phyloP scores from a whole-genome alignment of 2,113 vertebrate genomes.

The Macroglossus sobrinus region DNA sequence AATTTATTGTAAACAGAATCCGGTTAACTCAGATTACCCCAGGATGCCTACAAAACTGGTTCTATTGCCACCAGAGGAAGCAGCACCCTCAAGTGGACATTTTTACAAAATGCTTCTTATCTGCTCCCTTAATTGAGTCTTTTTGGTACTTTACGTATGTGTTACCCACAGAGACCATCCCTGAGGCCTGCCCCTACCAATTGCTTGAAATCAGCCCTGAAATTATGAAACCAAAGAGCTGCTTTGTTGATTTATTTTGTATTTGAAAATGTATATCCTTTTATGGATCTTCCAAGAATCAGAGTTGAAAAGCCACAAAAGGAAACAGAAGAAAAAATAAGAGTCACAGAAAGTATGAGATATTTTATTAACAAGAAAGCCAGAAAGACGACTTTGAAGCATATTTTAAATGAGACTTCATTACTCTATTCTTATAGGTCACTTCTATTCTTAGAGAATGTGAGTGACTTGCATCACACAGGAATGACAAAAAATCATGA shows the following conservation, averaged over 20 bases:
- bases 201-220: conserved; percentile 13
- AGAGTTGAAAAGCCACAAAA: conserved; percentile 47
- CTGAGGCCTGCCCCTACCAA: neutral
- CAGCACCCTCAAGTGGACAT: neutral
- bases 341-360: neutral
- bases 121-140: neutral
- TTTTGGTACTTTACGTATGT: neutral
- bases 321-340: conserved; percentile 34
- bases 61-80: neutral
- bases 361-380: neutral
- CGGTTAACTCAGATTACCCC: neutral
- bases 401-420: neutral
- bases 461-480: neutral
- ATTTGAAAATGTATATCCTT: conserved; percentile 32
- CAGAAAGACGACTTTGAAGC: conserved; percentile 4
- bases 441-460: conserved; percentile 8
- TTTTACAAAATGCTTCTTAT: neutral
- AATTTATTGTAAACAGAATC: neutral
- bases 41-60: neutral
- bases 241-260: conserved; percentile 8
- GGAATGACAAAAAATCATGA: neutral
- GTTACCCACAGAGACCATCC: neutral
- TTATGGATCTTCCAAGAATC: conserved; percentile 46
- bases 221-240: neutral
- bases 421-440: neutral